Evolutionary conservation across 2,113 vertebrate genomes (phyloP).

Genomic region (Stigmatopora nigra): DNA sequence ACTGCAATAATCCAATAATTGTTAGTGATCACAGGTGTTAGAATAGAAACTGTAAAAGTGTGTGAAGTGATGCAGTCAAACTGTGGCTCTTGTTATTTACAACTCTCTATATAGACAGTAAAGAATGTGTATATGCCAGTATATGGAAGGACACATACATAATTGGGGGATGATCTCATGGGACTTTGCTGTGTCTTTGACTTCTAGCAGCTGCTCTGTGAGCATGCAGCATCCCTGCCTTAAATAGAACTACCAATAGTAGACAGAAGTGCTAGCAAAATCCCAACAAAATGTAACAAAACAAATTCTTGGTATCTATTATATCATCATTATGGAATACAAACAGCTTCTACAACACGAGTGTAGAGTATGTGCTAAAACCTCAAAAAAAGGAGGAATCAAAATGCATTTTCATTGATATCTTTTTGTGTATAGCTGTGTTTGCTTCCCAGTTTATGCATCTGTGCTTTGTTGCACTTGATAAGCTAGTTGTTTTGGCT

Average conservation of each 20-base stretch:
- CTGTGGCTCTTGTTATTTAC: neutral
- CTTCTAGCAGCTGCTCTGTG: constrained; percentile 54
- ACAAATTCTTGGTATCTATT: constrained; percentile 36
- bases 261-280: constrained; percentile 32
- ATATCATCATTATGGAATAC: constrained; percentile 16
- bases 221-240: constrained; percentile 16
- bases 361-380: neutral
- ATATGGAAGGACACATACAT: constrained; percentile 12
- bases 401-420: constrained; percentile 19
- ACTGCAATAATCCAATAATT: constrained; percentile 14
- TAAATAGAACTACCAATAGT: constrained; percentile 33
- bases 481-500: constrained; percentile 16
- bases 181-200: constrained; percentile 43
- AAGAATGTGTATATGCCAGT: neutral
- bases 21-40: neutral
- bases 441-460: constrained; percentile 4
- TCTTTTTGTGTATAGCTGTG: neutral
- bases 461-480: constrained; percentile 17
- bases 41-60: neutral
- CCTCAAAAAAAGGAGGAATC: constrained; percentile 23
- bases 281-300: constrained; percentile 5
- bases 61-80: neutral
- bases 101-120: neutral
- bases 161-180: constrained; percentile 33
- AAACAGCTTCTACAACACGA: constrained; percentile 8